Evolutionary conservation across 2,888 invertebrate species (phyloP).

Genomic region (Arge pagana): DNA sequence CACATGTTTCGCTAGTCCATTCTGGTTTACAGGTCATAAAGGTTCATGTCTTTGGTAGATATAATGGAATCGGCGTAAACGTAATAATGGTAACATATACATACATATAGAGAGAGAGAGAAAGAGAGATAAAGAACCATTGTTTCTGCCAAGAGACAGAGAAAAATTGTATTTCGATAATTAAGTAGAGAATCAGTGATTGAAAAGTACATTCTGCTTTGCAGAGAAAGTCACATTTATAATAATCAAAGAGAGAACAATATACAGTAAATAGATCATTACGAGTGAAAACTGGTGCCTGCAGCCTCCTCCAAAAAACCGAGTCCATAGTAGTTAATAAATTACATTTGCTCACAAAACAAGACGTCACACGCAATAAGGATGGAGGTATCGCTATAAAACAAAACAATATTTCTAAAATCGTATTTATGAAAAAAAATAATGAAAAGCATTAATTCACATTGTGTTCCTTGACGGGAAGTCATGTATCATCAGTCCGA

Average conservation of each 20-base stretch:
- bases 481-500: slow-evolving; percentile 39
- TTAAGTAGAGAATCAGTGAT: slow-evolving; percentile 31
- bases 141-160: no score
- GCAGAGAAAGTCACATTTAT: slow-evolving; percentile 30
- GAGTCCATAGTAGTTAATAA: slow-evolving; percentile 39
- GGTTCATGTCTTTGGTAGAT: slow-evolving; percentile 41
- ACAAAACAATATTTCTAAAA: slow-evolving; percentile 29
- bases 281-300: slow-evolving; percentile 23
- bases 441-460: slow-evolving; percentile 13
- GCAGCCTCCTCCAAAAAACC: slow-evolving; percentile 23
- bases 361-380: slow-evolving; percentile 29
- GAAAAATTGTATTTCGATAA: slow-evolving; percentile 26
- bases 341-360: slow-evolving; percentile 48
- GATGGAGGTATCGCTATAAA: neutral
- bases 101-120: slow-evolving; percentile 20
- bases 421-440: slow-evolving; percentile 38
- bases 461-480: slow-evolving; percentile 24
- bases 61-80: slow-evolving; percentile 1
- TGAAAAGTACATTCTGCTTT: slow-evolving; percentile 33
- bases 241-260: slow-evolving; percentile 22
- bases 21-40: slow-evolving; percentile 31
- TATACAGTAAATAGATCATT: slow-evolving; percentile 22
- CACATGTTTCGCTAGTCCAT: no score
- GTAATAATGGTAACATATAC: neutral
- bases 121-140: slow-evolving; percentile 24